Evolutionary conservation across 1,140 invertebrate genomes (phyloP).

Genomic region (Micrasema minimum): DNA sequence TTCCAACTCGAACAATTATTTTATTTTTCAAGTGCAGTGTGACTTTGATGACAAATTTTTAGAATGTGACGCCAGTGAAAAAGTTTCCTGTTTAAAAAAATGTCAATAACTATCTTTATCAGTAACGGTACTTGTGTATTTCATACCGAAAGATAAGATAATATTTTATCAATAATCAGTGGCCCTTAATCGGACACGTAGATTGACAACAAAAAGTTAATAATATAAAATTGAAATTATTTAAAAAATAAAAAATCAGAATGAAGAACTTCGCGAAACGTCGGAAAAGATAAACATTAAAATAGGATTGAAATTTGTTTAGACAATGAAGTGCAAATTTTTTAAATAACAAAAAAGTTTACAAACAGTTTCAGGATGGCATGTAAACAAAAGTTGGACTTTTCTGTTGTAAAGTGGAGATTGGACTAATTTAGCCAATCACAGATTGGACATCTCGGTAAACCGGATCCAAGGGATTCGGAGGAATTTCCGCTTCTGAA

Average conservation of each 20-base stretch:
- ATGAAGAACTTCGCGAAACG: constrained; percentile 29
- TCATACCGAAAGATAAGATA: constrained; percentile 10
- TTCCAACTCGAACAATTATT: neutral
- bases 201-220: neutral
- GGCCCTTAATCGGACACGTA: constrained; percentile 1
- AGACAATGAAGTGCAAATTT: neutral
- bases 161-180: too few species aligned
- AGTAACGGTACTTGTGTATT: constrained; percentile 25
- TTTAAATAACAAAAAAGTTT: neutral
- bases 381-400: constrained; percentile 20
- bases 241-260: neutral
- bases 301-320: neutral
- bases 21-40: constrained; percentile 9
- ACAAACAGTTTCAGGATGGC: constrained; percentile 14
- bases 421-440: neutral
- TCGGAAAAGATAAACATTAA: constrained; percentile 27
- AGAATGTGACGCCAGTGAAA: constrained; percentile 5
- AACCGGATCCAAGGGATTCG: neutral
- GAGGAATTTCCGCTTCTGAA: constrained; percentile 23
- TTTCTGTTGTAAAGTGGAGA: constrained; percentile 1
- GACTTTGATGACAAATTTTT: constrained; percentile 14
- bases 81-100: neutral
- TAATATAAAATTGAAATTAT: neutral
- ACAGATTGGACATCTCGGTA: too few species aligned
- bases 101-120: constrained; percentile 29